Percentiles rank a stretch among this genome's conserved stretches.
phyloP scores from a whole-genome alignment of 2,113 vertebrate species.

The Heptranchias perlo region DNA sequence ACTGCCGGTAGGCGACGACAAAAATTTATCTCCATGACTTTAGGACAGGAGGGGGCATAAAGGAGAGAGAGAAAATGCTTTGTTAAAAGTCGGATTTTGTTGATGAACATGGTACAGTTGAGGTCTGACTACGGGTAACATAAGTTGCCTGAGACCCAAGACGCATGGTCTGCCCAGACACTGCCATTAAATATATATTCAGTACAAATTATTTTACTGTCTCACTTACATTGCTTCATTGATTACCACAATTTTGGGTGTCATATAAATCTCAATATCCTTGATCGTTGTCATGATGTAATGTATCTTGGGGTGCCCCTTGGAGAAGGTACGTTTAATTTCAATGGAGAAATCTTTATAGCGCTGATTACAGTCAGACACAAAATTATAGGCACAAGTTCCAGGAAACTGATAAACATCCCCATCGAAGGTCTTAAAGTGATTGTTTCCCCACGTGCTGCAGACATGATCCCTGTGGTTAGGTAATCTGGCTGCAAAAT shows the following conservation, averaged over 20 bases:
- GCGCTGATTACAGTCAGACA: slow-evolving; percentile 69
- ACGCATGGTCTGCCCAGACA: background rate
- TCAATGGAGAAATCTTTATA: slow-evolving; percentile 81
- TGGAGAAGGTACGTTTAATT: slow-evolving; percentile 54
- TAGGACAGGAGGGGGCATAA: background rate
- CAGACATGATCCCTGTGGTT: slow-evolving; percentile 81
- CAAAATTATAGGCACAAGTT: slow-evolving; percentile 81
- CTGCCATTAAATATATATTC: background rate
- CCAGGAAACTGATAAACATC: slow-evolving; percentile 77
- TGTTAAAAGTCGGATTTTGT: background rate
- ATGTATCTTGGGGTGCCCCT: slow-evolving; percentile 51
- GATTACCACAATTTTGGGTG: slow-evolving; percentile 53
- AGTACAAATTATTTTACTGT: background rate
- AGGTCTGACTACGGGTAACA: background rate
- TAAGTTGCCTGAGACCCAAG: background rate
- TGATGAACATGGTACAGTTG: background rate
- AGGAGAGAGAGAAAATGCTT: background rate
- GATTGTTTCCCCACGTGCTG: slow-evolving; percentile 87
- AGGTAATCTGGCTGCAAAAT: slow-evolving; percentile 54
- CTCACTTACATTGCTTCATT: slow-evolving; percentile 67
- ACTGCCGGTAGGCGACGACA: too few species aligned
- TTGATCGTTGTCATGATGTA: slow-evolving; percentile 60
- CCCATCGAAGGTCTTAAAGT: slow-evolving; percentile 92
- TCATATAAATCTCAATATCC: slow-evolving; percentile 63
- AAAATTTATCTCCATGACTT: background rate